These are phyloP conservation scores for Enteromius mattozi DNA, from an alignment of 2,797 vertebrate genomes.

Conservation along the genomic window DNA sequence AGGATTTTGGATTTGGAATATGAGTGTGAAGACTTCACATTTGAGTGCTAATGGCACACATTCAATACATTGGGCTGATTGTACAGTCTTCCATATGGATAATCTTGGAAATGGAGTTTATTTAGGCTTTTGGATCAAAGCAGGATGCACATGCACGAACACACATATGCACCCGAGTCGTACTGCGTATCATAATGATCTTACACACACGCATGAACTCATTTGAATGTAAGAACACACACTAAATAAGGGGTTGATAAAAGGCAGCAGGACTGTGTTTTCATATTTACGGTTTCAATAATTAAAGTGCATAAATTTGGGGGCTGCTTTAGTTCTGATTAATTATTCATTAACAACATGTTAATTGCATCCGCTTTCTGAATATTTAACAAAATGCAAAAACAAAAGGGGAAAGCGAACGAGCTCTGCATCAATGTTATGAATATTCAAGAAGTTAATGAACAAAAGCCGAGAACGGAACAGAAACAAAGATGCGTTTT, in stretches of 20 bases:
- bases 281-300: slow-evolving; percentile 91
- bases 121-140: not conserved
- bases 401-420: slow-evolving; percentile 68
- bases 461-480: slow-evolving; percentile 57
- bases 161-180: slow-evolving; percentile 23
- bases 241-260: slow-evolving; percentile 57
- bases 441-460: slow-evolving; percentile 69
- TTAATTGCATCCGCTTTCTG: slow-evolving; percentile 88
- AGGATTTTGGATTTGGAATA: not conserved
- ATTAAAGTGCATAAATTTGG: slow-evolving; percentile 88
- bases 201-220: slow-evolving; percentile 39
- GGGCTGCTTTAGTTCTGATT: slow-evolving; percentile 88
- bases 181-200: slow-evolving; percentile 20
- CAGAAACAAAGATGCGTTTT: slow-evolving; percentile 62
- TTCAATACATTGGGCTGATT: not conserved
- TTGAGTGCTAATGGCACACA: not conserved
- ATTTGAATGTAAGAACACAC: slow-evolving; percentile 59
- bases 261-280: slow-evolving; percentile 68
- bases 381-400: slow-evolving; percentile 91
- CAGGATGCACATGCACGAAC: slow-evolving; percentile 44
- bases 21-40: not conserved
- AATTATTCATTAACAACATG: slow-evolving; percentile 95
- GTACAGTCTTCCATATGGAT: not conserved
- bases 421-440: slow-evolving; percentile 77
- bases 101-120: not conserved